Evolutionary conservation across 2,113 vertebrate species (phyloP).

Genomic region (Psittacula cyanocephala): DNA sequence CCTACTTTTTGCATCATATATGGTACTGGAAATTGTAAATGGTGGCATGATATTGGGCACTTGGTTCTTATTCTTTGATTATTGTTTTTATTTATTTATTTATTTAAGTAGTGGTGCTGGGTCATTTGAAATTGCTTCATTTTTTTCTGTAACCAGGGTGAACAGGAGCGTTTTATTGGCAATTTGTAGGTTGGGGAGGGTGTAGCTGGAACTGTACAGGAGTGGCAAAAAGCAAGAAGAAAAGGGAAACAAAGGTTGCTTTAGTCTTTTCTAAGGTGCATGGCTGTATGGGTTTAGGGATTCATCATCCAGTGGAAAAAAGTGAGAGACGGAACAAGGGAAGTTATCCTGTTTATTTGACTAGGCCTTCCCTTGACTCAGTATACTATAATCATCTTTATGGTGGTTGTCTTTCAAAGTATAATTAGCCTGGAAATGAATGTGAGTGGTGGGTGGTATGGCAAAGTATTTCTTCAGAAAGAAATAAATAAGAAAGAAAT

Average conservation of each 20-base stretch:
- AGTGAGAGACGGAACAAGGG: neutral
- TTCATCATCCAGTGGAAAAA: slow-evolving; percentile 40
- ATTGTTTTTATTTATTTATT: neutral
- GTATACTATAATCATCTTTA: slow-evolving; percentile 33
- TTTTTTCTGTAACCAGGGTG: slow-evolving; percentile 65
- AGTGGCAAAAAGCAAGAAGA: neutral
- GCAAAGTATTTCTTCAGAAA: slow-evolving; percentile 56
- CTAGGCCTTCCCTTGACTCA: slow-evolving; percentile 2
- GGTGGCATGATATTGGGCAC: slow-evolving; percentile 51
- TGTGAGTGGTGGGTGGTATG: slow-evolving; percentile 47
- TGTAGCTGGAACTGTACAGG: neutral
- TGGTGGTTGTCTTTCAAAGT: slow-evolving; percentile 50
- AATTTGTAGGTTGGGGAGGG: slow-evolving; percentile 54
- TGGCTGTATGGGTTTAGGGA: neutral
- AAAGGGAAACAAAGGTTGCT: slow-evolving; percentile 73
- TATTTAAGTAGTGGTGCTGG: neutral
- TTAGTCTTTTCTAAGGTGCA: slow-evolving; percentile 47
- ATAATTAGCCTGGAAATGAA: slow-evolving; percentile 62
- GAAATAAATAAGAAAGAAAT: slow-evolving; percentile 63
- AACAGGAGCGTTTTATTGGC: slow-evolving; percentile 71
- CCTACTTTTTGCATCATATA: slow-evolving; percentile 24
- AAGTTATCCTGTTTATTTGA: slow-evolving; percentile 28
- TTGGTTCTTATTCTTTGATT: slow-evolving; percentile 55
- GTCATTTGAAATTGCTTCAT: neutral
- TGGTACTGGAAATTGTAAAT: neutral